Percentiles rank a stretch among this genome's conserved stretches.
Evolutionary conservation across 2,888 invertebrate genomes (phyloP).

Genomic region (Lepidocyrtoides sp.): DNA sequence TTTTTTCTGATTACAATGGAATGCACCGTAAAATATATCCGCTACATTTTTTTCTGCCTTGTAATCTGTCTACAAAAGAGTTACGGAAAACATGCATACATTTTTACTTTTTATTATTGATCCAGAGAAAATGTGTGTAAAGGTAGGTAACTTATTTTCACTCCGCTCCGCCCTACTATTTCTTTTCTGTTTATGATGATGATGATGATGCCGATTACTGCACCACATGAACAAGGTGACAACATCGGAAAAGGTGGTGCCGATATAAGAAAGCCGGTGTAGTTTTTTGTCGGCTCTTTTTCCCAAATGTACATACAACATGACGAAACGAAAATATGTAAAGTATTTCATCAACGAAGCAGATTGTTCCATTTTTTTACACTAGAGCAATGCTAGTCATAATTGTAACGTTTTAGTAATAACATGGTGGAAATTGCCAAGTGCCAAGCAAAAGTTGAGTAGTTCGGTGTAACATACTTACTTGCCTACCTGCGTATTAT

Average conservation of each 20-base stretch:
- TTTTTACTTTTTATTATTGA: neutral
- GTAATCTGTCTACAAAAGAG: constrained; percentile 28
- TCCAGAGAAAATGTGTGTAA: constrained; percentile 9
- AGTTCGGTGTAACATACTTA: too few species aligned
- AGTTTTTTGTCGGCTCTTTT: constrained; percentile 36
- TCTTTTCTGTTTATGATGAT: too few species aligned
- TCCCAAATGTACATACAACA: neutral
- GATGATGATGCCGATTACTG: constrained; percentile 18
- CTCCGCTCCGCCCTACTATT: constrained; percentile 43
- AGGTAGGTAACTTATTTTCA: too few species aligned
- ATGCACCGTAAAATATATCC: constrained; percentile 3
- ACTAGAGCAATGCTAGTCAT: too few species aligned
- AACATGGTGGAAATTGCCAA: too few species aligned
- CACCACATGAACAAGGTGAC: constrained; percentile 60
- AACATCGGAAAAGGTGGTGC: constrained; percentile 67
- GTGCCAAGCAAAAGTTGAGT: too few species aligned
- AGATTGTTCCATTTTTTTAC: too few species aligned
- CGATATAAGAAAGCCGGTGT: constrained; percentile 4
- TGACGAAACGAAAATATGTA: constrained; percentile 2
- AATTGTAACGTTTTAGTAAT: too few species aligned
- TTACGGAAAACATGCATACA: neutral
- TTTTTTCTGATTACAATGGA: constrained; percentile 14
- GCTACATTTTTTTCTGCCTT: neutral
- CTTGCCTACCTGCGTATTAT: too few species aligned
- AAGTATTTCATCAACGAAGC: constrained; percentile 33